A percentile compares a stretch with the other conserved stretches of the same genome.
Evolutionary conservation across 2,113 vertebrate species (phyloP).

Genomic region (Caloenas nicobarica): DNA sequence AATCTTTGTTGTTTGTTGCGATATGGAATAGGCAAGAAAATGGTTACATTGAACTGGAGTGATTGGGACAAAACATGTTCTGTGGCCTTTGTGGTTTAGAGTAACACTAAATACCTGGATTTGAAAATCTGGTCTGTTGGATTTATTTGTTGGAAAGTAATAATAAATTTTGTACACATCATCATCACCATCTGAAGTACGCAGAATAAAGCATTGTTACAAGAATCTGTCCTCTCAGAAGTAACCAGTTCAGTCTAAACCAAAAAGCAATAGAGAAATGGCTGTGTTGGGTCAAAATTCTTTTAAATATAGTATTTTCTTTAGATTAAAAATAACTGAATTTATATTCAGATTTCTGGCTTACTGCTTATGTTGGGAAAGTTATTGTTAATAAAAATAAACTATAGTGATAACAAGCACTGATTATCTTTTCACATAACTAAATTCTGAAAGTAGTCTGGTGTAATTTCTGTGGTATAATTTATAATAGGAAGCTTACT

Average conservation of each 20-base stretch:
- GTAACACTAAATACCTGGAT: not conserved
- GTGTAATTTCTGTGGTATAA: not conserved
- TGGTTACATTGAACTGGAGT: not conserved
- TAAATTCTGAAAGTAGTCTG: not conserved
- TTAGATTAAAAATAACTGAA: not conserved
- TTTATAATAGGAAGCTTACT: not conserved
- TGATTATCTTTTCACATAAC: slow-evolving; percentile 18
- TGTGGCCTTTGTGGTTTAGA: not conserved
- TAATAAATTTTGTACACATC: not conserved
- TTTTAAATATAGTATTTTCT: not conserved
- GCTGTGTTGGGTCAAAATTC: not conserved
- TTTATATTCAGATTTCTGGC: not conserved
- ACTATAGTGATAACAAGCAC: not conserved
- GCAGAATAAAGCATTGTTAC: not conserved
- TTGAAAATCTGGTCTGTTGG: accelerated
- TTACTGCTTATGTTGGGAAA: not conserved
- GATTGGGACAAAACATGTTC: not conserved
- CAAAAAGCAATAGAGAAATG: not conserved
- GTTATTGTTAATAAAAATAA: slow-evolving; percentile 30
- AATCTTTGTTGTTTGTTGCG: not conserved
- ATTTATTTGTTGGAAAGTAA: not conserved
- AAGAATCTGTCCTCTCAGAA: not conserved
- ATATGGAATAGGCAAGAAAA: not conserved
- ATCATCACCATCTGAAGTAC: not conserved
- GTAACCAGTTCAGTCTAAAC: not conserved